phyloP scores from a whole-genome alignment of 2,113 vertebrate species.

The Nothoprocta perdicaria region DNA sequence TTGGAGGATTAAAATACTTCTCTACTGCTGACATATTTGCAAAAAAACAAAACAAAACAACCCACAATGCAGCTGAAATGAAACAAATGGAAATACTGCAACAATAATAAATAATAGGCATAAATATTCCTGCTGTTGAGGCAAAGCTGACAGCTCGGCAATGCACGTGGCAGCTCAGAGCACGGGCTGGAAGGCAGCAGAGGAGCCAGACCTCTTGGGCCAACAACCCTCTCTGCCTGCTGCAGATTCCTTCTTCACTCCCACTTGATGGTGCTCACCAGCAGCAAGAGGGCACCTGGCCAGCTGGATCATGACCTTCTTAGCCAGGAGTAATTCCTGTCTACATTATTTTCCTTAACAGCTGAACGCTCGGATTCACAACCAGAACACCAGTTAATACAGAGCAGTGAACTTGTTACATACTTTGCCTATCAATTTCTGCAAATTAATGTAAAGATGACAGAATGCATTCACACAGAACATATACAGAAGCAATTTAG shows the following conservation, averaged over 20 bases:
- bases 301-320: not conserved
- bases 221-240: not conserved
- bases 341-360: not conserved
- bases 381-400: constrained; percentile 42
- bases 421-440: not conserved
- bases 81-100: not conserved
- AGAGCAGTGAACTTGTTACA: not conserved
- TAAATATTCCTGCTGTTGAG: not conserved
- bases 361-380: not conserved
- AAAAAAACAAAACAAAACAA: not conserved
- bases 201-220: not conserved
- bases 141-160: not conserved
- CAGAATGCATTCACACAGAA: not conserved
- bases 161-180: not conserved
- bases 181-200: not conserved
- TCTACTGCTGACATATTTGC: not conserved
- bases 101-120: not conserved
- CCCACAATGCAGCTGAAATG: not conserved
- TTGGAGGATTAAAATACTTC: not conserved
- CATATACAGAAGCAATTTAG: not conserved
- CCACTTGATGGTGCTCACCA: not conserved
- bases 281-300: not conserved
- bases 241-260: not conserved
- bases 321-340: constrained; percentile 36
- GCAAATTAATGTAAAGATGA: constrained; percentile 3